These are phyloP conservation scores for Pseudanteris insignis DNA, from an alignment of 2,888 invertebrate genomes.

Conservation along the genomic window DNA sequence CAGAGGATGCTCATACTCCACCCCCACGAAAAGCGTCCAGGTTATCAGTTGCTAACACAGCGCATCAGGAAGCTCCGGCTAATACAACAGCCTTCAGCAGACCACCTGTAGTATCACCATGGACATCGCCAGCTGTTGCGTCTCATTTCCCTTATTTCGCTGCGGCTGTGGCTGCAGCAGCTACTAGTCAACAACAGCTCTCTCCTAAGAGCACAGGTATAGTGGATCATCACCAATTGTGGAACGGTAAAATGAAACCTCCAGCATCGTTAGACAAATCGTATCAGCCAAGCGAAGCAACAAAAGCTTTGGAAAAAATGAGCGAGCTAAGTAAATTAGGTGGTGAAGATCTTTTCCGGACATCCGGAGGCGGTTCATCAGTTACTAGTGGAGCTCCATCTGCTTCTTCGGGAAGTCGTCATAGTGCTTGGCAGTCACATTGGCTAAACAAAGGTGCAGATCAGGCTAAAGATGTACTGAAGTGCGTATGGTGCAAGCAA, in stretches of 20 bases:
- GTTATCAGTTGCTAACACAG: conserved; percentile 51
- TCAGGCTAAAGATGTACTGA: conserved; percentile 93
- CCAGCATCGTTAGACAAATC: conserved; percentile 68
- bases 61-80: conserved; percentile 55
- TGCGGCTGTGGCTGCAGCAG: conserved; percentile 79
- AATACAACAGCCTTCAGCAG: conserved; percentile 72
- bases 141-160: conserved; percentile 84
- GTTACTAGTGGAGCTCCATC: conserved; percentile 71
- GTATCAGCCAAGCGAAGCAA: conserved; percentile 78
- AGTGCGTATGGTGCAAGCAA: conserved; percentile 98
- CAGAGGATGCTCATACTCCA: conserved; percentile 74
- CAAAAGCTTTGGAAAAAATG: conserved; percentile 91
- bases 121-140: conserved; percentile 80
- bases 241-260: conserved; percentile 85
- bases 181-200: conserved; percentile 70
- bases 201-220: conserved; percentile 75
- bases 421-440: conserved; percentile 96
- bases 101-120: conserved; percentile 76
- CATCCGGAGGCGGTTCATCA: conserved; percentile 68
- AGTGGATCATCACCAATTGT: conserved; percentile 67
- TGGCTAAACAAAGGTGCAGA: conserved; percentile 97
- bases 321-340: conserved; percentile 87
- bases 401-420: conserved; percentile 73
- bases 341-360: conserved; percentile 79
- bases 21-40: conserved; percentile 74